Evolutionary conservation across 1,140 invertebrate species (phyloP).

Genomic region (Hesperophylax magnus): DNA sequence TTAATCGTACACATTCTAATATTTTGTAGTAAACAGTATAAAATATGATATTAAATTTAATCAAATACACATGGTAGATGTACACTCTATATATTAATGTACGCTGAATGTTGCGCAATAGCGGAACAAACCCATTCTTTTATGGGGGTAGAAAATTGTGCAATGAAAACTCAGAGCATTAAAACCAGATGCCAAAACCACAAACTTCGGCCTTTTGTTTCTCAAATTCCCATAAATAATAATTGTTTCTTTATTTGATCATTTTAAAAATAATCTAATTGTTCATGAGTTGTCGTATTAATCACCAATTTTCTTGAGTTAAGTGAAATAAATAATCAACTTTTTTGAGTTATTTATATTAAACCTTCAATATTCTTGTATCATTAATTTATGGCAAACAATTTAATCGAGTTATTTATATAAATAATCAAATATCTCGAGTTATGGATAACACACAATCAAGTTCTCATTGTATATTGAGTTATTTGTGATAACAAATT

Average conservation of each 20-base stretch:
- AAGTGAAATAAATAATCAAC: no score
- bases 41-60: constrained; percentile 57
- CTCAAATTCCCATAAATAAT: no score
- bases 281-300: neutral
- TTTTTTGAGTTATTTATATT: no score
- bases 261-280: constrained; percentile 7
- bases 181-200: neutral
- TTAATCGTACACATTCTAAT: constrained; percentile 52
- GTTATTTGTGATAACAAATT: no score
- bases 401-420: no score
- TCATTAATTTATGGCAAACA: no score
- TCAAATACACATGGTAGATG: constrained; percentile 38
- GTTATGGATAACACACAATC: no score
- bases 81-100: constrained; percentile 33
- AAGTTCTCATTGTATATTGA: no score
- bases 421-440: no score
- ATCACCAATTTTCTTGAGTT: no score
- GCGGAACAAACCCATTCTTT: constrained; percentile 13
- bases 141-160: constrained; percentile 23
- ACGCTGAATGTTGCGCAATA: constrained; percentile 36
- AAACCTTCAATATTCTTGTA: no score
- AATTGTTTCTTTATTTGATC: no score
- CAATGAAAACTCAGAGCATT: neutral
- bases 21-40: constrained; percentile 57
- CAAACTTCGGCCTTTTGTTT: neutral